Evolutionary conservation across 1,140 invertebrate genomes (phyloP).

Genomic region (Drosophila ohnishii): DNA sequence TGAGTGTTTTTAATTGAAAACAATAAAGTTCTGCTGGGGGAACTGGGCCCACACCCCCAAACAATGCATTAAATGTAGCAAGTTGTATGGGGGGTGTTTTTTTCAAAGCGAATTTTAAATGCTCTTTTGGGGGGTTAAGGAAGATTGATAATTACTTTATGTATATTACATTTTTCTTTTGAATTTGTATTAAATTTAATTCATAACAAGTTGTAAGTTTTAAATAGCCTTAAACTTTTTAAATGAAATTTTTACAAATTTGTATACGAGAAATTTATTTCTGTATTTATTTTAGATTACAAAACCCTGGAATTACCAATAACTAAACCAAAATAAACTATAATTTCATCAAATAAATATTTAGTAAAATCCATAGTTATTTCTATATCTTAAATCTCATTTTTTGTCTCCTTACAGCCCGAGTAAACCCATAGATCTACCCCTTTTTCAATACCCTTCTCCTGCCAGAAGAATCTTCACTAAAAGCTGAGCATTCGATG

Average conservation of each 20-base stretch:
- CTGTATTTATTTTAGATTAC: no score
- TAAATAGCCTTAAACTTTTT: no score
- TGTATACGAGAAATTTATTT: no score
- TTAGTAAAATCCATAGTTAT: background rate
- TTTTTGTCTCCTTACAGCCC: background rate
- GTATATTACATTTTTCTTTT: background rate
- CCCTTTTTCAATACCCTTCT: slow-evolving; percentile 20
- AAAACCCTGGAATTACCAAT: background rate
- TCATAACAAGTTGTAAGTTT: background rate
- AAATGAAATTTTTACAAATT: no score
- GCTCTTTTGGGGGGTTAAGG: slow-evolving; percentile 9
- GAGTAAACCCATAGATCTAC: background rate
- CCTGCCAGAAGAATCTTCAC: slow-evolving; percentile 23
- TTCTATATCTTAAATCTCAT: background rate
- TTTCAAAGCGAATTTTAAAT: background rate
- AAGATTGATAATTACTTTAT: no score
- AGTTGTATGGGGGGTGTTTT: background rate
- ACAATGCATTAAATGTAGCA: slow-evolving; percentile 62
- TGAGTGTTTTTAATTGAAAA: slow-evolving; percentile 82
- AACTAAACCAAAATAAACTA: background rate
- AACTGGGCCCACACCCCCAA: slow-evolving; percentile 26
- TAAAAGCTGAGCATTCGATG: slow-evolving; percentile 72
- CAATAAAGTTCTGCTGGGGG: slow-evolving; percentile 71
- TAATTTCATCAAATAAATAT: background rate
- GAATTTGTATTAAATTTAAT: background rate